Conservation (phyloP, 2,888 invertebrate species). For the Periphyllus acericola region DNA sequence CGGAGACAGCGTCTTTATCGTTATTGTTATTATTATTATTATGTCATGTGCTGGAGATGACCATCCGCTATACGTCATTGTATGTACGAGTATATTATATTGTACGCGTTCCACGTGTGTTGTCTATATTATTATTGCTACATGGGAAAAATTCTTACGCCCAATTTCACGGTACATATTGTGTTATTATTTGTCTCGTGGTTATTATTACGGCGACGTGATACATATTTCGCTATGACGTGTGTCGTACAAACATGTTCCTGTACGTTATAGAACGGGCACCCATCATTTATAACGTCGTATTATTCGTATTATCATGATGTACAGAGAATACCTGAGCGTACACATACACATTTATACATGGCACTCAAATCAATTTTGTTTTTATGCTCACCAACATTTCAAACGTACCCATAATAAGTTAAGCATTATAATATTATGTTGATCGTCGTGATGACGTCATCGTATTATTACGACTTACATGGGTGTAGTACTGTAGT, state of each 20-base stretch:
- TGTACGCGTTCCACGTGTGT: not conserved
- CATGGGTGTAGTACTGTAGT: not conserved
- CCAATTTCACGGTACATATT: constrained; percentile 33
- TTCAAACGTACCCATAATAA: not conserved
- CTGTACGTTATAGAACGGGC: not conserved
- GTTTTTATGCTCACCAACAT: not conserved
- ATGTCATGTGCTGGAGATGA: not conserved
- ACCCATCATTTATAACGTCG: not conserved
- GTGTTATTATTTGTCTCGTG: not conserved
- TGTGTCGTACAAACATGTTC: not conserved
- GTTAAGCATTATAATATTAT: not conserved
- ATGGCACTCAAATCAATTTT: not conserved
- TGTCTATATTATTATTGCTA: not conserved
- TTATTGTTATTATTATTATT: not conserved
- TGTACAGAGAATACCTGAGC: not conserved
- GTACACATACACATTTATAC: not conserved
- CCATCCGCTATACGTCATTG: not conserved
- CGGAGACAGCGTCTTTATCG: not conserved
- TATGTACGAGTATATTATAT: not conserved
- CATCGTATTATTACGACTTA: not conserved
- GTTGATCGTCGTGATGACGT: not conserved
- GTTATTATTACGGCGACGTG: not conserved
- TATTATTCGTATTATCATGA: not conserved
- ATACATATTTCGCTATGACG: not conserved
- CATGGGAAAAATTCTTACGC: constrained; percentile 30